These are phyloP conservation scores for Apamea epomidion DNA, from an alignment of 2,888 invertebrate species.

Conservation along the genomic window DNA sequence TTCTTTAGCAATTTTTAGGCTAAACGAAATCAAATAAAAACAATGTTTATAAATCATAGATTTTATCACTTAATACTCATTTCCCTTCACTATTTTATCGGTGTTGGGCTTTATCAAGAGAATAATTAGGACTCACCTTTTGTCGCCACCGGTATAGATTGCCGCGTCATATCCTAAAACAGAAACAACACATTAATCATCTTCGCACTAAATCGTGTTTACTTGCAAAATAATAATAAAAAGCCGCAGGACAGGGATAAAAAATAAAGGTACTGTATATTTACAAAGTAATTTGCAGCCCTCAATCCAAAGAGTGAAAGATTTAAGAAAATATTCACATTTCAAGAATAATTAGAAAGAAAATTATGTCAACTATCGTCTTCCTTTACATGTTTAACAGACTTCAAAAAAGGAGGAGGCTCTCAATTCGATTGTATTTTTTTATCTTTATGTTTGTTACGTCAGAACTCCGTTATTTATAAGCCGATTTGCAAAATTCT, in stretches of 20 bases:
- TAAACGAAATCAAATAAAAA: background rate
- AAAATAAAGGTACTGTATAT: conserved; percentile 49
- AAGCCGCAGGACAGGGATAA: conserved; percentile 60
- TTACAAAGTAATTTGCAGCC: conserved; percentile 59
- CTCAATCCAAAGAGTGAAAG: conserved; percentile 46
- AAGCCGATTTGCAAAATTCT: no score
- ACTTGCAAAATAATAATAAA: conserved; percentile 66
- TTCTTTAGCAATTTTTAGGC: background rate
- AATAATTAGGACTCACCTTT: conserved; percentile 82
- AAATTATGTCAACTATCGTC: background rate
- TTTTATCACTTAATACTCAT: background rate
- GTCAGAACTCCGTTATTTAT: no score
- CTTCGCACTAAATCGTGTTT: conserved; percentile 1
- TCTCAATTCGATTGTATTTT: no score
- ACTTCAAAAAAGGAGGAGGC: no score
- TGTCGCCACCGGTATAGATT: conserved; percentile 89
- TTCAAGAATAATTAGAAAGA: background rate
- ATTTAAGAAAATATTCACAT: conserved; percentile 33
- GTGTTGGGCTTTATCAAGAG: background rate
- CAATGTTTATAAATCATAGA: background rate
- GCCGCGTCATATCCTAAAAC: conserved; percentile 90
- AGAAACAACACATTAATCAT: conserved; percentile 76
- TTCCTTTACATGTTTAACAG: background rate
- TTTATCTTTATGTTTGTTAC: no score
- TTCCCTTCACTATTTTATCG: background rate